Evolutionary conservation across 2,113 vertebrate genomes (phyloP).

Genomic region (Pao palembangensis): DNA sequence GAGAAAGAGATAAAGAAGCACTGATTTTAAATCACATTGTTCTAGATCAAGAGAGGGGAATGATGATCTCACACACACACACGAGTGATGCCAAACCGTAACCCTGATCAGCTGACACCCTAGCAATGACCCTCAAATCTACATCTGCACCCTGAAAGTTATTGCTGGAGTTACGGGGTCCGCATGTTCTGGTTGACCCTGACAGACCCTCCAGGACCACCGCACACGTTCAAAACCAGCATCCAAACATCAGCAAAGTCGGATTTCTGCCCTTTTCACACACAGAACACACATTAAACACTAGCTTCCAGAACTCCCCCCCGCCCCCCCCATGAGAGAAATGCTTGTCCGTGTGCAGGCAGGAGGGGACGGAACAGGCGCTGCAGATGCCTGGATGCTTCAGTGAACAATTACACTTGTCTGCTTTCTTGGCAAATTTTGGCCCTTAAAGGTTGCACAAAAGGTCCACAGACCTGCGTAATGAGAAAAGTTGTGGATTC

Average conservation of each 20-base stretch:
- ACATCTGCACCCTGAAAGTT: no score
- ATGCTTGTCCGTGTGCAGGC: constrained; percentile 83
- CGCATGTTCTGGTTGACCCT: no score
- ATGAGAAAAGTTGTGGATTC: constrained; percentile 16
- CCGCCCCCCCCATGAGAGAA: constrained; percentile 88
- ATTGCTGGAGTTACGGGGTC: no score
- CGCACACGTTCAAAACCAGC: neutral
- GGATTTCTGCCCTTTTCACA: neutral
- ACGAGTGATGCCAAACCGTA: constrained; percentile 7
- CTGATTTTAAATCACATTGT: no score
- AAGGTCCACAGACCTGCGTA: constrained; percentile 13
- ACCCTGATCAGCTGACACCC: neutral
- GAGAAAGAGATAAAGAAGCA: no score
- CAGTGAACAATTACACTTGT: constrained; percentile 37
- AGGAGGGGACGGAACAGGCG: constrained; percentile 4
- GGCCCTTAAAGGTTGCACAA: constrained; percentile 29
- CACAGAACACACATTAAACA: neutral
- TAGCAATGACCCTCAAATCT: no score
- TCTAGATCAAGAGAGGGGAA: no score
- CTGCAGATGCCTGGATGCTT: constrained; percentile 25
- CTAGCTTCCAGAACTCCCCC: constrained; percentile 85
- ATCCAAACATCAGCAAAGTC: constrained; percentile 15
- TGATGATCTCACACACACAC: neutral
- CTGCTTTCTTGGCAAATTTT: constrained; percentile 28
- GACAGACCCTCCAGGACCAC: no score